These are phyloP conservation scores for Petrocephalus schoutedeni DNA, from an alignment of 2,797 vertebrate species.

Conservation along the genomic window DNA sequence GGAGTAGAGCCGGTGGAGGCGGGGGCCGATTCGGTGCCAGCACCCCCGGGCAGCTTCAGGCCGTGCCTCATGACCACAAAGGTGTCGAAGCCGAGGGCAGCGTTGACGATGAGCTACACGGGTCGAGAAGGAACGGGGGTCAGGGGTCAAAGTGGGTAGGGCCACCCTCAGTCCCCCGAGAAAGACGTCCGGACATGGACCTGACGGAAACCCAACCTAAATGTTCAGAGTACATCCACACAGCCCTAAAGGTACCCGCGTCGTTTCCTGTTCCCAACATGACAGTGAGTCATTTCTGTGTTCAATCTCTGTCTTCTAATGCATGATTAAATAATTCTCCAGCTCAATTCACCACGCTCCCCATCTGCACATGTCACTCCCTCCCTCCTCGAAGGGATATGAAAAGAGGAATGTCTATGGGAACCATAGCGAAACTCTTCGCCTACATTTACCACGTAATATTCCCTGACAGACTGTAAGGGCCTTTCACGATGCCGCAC, in stretches of 20 bases:
- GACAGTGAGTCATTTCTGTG: background rate
- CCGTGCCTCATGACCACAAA: constrained; percentile 98
- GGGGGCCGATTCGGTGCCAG: constrained; percentile 55
- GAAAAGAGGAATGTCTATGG: background rate
- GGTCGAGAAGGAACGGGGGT: constrained; percentile 14
- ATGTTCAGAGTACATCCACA: background rate
- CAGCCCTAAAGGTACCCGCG: background rate
- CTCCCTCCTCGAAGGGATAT: background rate
- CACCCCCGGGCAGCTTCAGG: constrained; percentile 74
- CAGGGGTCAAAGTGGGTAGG: background rate
- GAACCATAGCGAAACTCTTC: background rate
- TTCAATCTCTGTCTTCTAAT: background rate
- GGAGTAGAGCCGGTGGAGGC: constrained; percentile 45
- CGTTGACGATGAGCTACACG: constrained; percentile 83
- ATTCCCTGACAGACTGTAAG: constrained; percentile 1
- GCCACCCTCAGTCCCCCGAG: background rate
- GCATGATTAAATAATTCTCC: background rate
- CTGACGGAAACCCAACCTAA: background rate
- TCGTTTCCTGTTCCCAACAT: background rate
- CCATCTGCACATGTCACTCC: constrained; percentile 1
- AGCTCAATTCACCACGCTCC: background rate
- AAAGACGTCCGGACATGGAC: background rate
- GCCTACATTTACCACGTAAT: background rate
- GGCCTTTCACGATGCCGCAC: background rate
- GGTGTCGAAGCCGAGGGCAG: constrained; percentile 93